Base-by-base conservation (phyloP, 2,888 invertebrate species). In the Napeogenes inachia region DNA sequence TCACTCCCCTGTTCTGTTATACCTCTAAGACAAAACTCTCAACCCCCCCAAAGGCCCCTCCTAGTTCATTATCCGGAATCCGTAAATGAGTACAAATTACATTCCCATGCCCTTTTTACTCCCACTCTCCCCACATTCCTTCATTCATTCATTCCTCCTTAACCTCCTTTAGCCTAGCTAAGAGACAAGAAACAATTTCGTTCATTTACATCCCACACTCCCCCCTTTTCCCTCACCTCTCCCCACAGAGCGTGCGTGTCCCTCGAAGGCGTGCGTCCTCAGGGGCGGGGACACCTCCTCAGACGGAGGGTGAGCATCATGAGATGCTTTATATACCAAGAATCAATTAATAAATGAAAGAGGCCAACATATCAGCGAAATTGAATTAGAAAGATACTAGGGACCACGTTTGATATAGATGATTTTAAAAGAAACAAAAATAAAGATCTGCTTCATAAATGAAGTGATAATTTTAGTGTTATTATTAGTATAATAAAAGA, bases 221-320 rank as follows among this genome's bases (percentile, higher is more conserved):
- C 50, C 33, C 58, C 42, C 42, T 54, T 46, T 42, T n/a, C 10
- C n/a, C 68, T 68, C 67, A 69, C 68, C 66, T 67, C 66, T 65
- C 60, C 66, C 60, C 45, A 65, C 69, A 47, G 61, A 60, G 47
- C 61, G 30, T 30, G 50, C 65, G 50, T 63, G 68, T 50, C 30
- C 42, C 50, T 64, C 68, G 8, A 74, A 73, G 38, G 79, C 74
- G 8, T 70, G 75, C 54, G 73, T 67, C 32, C 71, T 61, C 1
- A 78, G 78, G 30, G 80, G 79, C 63, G 81, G 72, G 78, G 90
- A 90, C 61, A 89, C 89, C 61, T 91, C 87, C 61, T 89, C 89
- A 0, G 84, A 83, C 13, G 85, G 74, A 57, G 82, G 77, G 72
- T 78, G 76, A 54, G 81, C 81, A 68, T 85, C 85, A 57, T 80